A percentile compares a stretch with the other conserved stretches of the same genome.
Evolutionary conservation across 2,113 vertebrate genomes (phyloP).

Genomic region (Diglossa brunneiventris): DNA sequence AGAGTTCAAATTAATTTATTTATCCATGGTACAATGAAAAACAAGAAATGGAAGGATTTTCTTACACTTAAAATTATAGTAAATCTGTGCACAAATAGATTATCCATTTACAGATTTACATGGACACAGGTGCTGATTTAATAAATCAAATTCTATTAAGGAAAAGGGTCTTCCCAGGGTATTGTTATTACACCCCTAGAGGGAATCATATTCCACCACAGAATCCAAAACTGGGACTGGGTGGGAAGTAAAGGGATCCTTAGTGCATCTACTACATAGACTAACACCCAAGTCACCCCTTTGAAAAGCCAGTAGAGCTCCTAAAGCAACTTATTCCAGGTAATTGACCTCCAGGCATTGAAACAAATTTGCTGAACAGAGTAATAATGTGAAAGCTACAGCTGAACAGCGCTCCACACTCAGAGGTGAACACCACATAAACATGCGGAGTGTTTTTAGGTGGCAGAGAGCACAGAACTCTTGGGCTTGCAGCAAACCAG

Average conservation of each 20-base stretch:
- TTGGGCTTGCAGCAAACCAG: neutral
- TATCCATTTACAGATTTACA: neutral
- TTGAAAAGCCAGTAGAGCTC: neutral
- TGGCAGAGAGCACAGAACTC: neutral
- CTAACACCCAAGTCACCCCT: neutral
- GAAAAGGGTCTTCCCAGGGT: neutral
- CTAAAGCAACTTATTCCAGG: neutral
- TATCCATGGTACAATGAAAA: neutral
- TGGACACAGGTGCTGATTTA: neutral
- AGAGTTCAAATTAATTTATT: neutral
- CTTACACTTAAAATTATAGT: neutral
- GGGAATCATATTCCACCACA: neutral
- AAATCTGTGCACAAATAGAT: neutral
- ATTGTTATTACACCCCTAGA: neutral
- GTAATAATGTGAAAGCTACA: neutral
- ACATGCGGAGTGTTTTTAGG: fast-evolving
- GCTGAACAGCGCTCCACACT: neutral
- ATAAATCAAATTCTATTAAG: neutral
- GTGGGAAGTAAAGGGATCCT: neutral
- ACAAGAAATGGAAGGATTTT: neutral
- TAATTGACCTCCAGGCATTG: fast-evolving
- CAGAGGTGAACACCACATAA: fast-evolving
- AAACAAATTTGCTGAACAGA: neutral
- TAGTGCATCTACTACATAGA: neutral
- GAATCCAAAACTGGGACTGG: neutral